A percentile compares a stretch with the other conserved stretches of the same genome.
Conservation (phyloP, 2,113 vertebrate genomes). For the Microcebus jonahi region DNA sequence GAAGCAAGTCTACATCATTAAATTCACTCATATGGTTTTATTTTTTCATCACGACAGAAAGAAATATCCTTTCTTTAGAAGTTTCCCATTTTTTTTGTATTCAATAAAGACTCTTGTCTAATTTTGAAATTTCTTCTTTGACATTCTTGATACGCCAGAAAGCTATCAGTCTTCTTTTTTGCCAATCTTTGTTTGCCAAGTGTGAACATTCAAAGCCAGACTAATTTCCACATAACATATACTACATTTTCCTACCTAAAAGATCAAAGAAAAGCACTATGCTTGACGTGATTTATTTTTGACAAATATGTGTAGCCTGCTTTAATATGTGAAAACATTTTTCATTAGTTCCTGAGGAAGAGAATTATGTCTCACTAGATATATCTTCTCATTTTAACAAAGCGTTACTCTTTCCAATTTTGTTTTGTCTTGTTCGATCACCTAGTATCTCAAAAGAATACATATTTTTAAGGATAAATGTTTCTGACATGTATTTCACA, state of each 20-base stretch:
- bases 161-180: slow-evolving; percentile 56
- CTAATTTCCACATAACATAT: slow-evolving; percentile 49
- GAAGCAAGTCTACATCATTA: slow-evolving; percentile 9
- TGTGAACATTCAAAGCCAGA: slow-evolving; percentile 63
- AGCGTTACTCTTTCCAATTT: slow-evolving; percentile 52
- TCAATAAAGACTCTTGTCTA: slow-evolving; percentile 32
- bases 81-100: slow-evolving; percentile 25
- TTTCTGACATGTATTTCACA: neutral
- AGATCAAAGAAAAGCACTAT: slow-evolving; percentile 66
- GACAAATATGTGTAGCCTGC: slow-evolving; percentile 61
- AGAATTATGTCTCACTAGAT: slow-evolving; percentile 42
- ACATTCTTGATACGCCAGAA: slow-evolving; percentile 34
- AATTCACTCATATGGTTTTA: slow-evolving; percentile 24
- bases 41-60: slow-evolving; percentile 34
- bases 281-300: slow-evolving; percentile 71
- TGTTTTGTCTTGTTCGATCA: slow-evolving; percentile 46
- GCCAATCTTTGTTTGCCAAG: slow-evolving; percentile 60
- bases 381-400: slow-evolving; percentile 43
- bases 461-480: slow-evolving; percentile 5
- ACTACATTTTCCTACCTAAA: slow-evolving; percentile 64
- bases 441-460: slow-evolving; percentile 37
- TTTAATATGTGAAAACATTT: slow-evolving; percentile 73
- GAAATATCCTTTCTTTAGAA: slow-evolving; percentile 50
- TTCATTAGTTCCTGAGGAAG: slow-evolving; percentile 58
- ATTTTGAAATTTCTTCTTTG: slow-evolving; percentile 59